Evolutionary conservation across 2,888 invertebrate species (phyloP).

Genomic region (Pseudanteris insignis): DNA sequence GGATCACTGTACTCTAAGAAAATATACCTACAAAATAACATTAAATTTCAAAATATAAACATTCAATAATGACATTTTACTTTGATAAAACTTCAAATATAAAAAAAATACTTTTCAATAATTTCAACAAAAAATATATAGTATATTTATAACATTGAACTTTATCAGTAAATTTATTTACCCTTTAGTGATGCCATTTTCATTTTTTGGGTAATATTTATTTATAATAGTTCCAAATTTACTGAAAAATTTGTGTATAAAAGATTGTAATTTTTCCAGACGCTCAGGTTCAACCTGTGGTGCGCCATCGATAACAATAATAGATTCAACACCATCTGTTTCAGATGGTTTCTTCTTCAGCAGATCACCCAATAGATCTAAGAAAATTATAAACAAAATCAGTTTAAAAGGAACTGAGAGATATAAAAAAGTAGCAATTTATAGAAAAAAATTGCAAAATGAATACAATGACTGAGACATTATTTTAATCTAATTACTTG

Average conservation of each 20-base stretch:
- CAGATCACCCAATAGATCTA: slow-evolving; percentile 92
- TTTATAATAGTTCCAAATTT: slow-evolving; percentile 89
- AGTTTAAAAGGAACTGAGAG: too few species aligned
- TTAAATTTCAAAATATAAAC: too few species aligned
- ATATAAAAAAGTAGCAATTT: too few species aligned
- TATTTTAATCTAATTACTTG: too few species aligned
- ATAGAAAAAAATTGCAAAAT: neutral
- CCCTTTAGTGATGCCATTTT: slow-evolving; percentile 87
- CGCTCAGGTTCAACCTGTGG: slow-evolving; percentile 94
- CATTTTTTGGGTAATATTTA: slow-evolving; percentile 86
- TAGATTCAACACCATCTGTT: slow-evolving; percentile 95
- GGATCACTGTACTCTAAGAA: slow-evolving; percentile 92
- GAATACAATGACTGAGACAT: too few species aligned
- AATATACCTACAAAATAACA: slow-evolving; percentile 78
- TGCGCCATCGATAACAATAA: slow-evolving; percentile 95
- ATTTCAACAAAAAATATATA: too few species aligned
- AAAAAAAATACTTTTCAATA: too few species aligned
- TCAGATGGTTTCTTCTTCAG: slow-evolving; percentile 89
- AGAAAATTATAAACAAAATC: too few species aligned
- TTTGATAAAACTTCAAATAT: too few species aligned
- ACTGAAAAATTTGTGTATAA: slow-evolving; percentile 89
- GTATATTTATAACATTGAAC: too few species aligned
- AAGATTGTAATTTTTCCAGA: slow-evolving; percentile 89
- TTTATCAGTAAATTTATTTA: too few species aligned
- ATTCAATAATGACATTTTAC: too few species aligned